Evolutionary conservation across 1,140 invertebrate genomes (phyloP), one percentile per base, ranked within the genome.

Genomic region (Dolichoris vasculosae): DNA sequence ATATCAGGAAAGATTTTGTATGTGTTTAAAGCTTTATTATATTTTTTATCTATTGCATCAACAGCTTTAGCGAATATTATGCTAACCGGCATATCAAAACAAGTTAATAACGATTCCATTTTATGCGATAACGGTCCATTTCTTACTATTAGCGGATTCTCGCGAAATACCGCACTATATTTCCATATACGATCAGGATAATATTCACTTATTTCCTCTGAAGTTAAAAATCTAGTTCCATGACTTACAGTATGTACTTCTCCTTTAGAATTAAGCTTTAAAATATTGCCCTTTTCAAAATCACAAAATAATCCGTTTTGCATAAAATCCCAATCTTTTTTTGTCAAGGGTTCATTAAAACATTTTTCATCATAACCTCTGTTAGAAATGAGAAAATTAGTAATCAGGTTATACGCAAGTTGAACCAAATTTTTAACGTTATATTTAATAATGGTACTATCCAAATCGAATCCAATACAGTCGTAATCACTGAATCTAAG

Each of bases 401-500:
- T 92, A 11, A 97, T 88, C 9, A 94, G 90, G 26, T 95, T 91
- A 88, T 97, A 97, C 77, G 95, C 95, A 82, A 97, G 89, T 63
- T 94, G 90, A 32, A 95, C 93, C 91, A 96, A 92, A 86, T 95
- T 94, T 35, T 92, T 94, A 6, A 97, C 90, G 87, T 96, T 95
- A 86, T 97, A 97, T 76, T 94, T 93, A 43, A 96, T 92, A 46
- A 97, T 87, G 1, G 96, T 97, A 89, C 97, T 95, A 88, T 97
- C 97, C 85, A 97, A 92, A 92, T 97, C 97, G 90, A 97, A 97
- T 17, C 97, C 97, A 82, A 97, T 94, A 83, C 95, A 96, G 89
- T 97, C 96, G 89, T 97, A 97, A 88, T 97, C 94, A 38, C 89
- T 92, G 43, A 96, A 94, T 78, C 89, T 93, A 59, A 96, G 94